phyloP scores from a whole-genome alignment of 2,797 vertebrate species.

The Chiroxiphia lanceolata region DNA sequence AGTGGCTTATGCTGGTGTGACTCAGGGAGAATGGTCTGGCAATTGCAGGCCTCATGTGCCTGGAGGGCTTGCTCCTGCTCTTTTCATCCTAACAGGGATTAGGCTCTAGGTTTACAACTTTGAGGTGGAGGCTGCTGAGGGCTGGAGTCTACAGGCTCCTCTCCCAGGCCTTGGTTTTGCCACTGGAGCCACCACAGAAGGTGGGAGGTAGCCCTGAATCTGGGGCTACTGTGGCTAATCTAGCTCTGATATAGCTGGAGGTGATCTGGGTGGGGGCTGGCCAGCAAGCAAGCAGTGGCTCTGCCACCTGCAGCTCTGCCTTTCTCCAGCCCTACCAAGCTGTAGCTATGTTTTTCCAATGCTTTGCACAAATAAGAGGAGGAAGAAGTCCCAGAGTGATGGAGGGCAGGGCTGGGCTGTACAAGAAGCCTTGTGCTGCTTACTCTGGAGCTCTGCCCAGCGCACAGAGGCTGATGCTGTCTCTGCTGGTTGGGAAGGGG shows the following conservation, averaged over 20 bases:
- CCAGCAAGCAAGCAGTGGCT: background rate
- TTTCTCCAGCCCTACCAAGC: background rate
- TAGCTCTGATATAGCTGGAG: accelerated
- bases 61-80: background rate
- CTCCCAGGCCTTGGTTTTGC: background rate
- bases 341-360: background rate
- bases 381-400: conserved; percentile 56
- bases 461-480: background rate
- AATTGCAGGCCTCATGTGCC: background rate
- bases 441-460: conserved; percentile 32
- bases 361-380: conserved; percentile 46
- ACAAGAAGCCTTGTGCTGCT: background rate
- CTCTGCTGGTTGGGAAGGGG: background rate
- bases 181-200: background rate
- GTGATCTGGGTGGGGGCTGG: background rate
- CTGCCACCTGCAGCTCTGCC: background rate
- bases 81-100: background rate
- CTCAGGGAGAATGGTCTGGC: accelerated
- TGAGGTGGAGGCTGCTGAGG: background rate
- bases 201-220: background rate
- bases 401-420: conserved; percentile 32
- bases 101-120: background rate
- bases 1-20: background rate
- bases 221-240: background rate
- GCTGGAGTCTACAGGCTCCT: background rate